Percentiles rank a stretch among this genome's conserved stretches.
These are phyloP conservation scores for Caenorhabditis remanei DNA, from an alignment of 1,140 invertebrate genomes.

Conservation along the genomic window DNA sequence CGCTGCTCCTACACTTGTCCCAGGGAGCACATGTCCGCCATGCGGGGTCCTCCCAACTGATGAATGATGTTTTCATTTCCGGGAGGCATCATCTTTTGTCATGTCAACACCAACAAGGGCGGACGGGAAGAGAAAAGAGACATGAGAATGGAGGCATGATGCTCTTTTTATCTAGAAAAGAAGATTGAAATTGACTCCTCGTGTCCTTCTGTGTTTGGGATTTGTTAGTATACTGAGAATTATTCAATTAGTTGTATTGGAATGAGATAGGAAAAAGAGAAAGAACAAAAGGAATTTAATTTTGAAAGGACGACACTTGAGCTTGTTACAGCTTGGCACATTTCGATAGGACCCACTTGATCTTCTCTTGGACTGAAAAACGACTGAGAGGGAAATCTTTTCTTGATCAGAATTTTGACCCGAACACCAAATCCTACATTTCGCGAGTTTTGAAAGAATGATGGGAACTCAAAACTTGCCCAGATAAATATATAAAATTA, in stretches of 20 bases:
- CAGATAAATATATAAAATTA: too few species aligned
- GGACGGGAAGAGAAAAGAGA: background rate
- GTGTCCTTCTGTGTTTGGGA: background rate
- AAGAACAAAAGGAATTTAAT: background rate
- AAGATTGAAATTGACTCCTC: slow-evolving; percentile 1
- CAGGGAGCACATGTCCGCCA: slow-evolving; percentile 14
- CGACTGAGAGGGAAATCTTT: too few species aligned
- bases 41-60: background rate
- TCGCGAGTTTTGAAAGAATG: too few species aligned
- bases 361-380: too few species aligned
- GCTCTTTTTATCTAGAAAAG: background rate
- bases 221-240: background rate
- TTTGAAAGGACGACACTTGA: background rate
- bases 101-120: slow-evolving; percentile 45
- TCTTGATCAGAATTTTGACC: too few species aligned
- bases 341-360: too few species aligned
- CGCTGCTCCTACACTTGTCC: background rate
- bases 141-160: background rate
- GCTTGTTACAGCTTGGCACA: background rate
- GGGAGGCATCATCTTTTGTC: slow-evolving; percentile 49
- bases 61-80: slow-evolving; percentile 50
- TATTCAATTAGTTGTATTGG: slow-evolving; percentile 49
- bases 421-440: too few species aligned
- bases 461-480: too few species aligned
- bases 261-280: background rate